These are phyloP conservation scores for Drosophila suzukii DNA, from an alignment of 1,140 invertebrate species.

Conservation along the genomic window DNA sequence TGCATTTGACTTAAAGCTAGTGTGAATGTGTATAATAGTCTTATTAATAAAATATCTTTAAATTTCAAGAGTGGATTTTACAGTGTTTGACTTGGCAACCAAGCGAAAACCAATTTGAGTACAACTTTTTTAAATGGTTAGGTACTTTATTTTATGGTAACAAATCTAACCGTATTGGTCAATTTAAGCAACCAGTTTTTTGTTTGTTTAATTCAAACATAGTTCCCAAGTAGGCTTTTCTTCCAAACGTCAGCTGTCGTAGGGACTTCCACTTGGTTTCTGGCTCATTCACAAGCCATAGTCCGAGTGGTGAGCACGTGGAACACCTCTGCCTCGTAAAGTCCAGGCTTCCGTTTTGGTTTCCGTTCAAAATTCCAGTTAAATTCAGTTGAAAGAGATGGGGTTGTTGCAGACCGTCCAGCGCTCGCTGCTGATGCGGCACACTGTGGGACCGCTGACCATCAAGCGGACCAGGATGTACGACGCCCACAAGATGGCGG, in stretches of 20 bases:
- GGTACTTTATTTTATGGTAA: too few relatives aligned
- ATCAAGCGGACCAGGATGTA: neutral
- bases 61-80: too few relatives aligned
- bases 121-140: too few relatives aligned
- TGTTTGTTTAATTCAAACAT: neutral
- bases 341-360: neutral
- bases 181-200: too few relatives aligned
- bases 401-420: neutral
- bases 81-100: too few relatives aligned
- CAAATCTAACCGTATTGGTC: too few relatives aligned
- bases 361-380: constrained; percentile 13
- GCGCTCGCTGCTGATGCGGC: neutral
- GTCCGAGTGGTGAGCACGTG: neutral
- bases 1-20: too few relatives aligned
- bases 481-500: neutral
- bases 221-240: neutral
- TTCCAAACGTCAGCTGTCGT: neutral
- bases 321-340: neutral
- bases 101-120: too few relatives aligned
- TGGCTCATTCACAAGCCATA: neutral
- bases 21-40: too few relatives aligned
- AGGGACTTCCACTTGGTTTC: neutral
- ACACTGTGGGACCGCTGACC: neutral
- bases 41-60: too few relatives aligned
- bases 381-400: constrained; percentile 6